Evolutionary conservation across 2,888 invertebrate genomes (phyloP).

Genomic region (Mamestra brassicae): DNA sequence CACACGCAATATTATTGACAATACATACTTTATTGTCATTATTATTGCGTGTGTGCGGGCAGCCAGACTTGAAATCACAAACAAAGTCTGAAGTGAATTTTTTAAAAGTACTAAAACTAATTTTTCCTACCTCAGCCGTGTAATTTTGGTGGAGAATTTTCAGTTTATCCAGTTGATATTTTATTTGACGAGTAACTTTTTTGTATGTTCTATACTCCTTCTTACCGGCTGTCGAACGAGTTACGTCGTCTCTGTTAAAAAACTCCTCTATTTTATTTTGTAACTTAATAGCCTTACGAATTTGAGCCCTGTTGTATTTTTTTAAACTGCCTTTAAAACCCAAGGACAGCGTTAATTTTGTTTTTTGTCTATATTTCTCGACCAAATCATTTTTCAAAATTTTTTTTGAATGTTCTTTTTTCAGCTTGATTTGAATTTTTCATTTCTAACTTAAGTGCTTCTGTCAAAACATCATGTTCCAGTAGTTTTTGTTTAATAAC

Average conservation of each 20-base stretch:
- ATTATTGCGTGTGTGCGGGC: no score
- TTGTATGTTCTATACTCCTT: slow-evolving; percentile 49
- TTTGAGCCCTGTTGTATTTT: slow-evolving; percentile 17
- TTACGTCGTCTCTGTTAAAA: slow-evolving; percentile 49
- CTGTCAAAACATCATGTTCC: slow-evolving; percentile 23
- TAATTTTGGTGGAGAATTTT: slow-evolving; percentile 39
- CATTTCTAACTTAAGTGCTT: slow-evolving; percentile 25
- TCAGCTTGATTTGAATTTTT: slow-evolving; percentile 14
- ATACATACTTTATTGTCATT: no score
- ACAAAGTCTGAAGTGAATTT: slow-evolving; percentile 3
- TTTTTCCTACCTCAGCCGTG: slow-evolving; percentile 1
- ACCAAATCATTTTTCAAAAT: slow-evolving; percentile 27
- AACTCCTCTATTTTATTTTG: slow-evolving; percentile 39
- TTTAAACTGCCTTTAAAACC: slow-evolving; percentile 27
- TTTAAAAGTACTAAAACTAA: slow-evolving; percentile 1
- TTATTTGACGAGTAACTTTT: slow-evolving; percentile 32
- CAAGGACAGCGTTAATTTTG: slow-evolving; percentile 18
- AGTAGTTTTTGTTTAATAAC: slow-evolving; percentile 30
- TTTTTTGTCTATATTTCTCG: slow-evolving; percentile 30
- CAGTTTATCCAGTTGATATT: slow-evolving; percentile 27
- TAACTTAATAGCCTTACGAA: slow-evolving; percentile 6
- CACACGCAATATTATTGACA: no score
- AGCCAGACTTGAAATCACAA: slow-evolving; percentile 7
- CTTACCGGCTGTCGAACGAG: slow-evolving; percentile 52
- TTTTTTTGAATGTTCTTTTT: slow-evolving; percentile 22